Conservation (phyloP, 64 coral and sea anemone genomes). For the Stylophora pistillata region DNA sequence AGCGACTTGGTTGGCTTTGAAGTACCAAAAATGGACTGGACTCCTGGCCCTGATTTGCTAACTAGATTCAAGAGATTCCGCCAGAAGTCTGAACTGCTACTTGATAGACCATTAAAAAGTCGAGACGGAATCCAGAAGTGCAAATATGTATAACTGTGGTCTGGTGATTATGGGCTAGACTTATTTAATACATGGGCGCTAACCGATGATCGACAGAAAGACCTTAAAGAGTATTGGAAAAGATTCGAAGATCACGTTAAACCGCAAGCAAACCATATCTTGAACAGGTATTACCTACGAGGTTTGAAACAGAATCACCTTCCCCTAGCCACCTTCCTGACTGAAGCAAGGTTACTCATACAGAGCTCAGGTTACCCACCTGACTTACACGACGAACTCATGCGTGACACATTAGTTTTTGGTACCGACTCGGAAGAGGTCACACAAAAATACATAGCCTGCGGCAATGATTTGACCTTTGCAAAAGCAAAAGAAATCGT, state of each 20-base stretch:
- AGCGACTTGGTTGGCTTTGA: no score
- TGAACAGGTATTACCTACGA: background rate
- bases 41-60: background rate
- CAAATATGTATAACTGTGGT: background rate
- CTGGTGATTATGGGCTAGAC: background rate
- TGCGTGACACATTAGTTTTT: slow-evolving; percentile 57
- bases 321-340: slow-evolving; percentile 3
- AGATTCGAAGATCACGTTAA: slow-evolving; percentile 16
- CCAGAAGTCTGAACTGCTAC: background rate
- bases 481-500: slow-evolving; percentile 66
- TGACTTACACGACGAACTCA: slow-evolving; percentile 41
- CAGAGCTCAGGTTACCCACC: slow-evolving; percentile 11
- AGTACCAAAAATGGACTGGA: background rate
- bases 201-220: background rate
- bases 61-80: background rate
- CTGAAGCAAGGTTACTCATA: background rate
- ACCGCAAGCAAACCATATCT: slow-evolving; percentile 18
- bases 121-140: no score
- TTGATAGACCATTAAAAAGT: no score
- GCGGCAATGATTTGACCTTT: slow-evolving; percentile 54
- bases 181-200: background rate
- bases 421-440: slow-evolving; percentile 22
- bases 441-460: slow-evolving; percentile 53
- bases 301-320: background rate
- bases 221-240: background rate